Conservation (phyloP, 2,888 invertebrate species). For the Volucella inanis region DNA sequence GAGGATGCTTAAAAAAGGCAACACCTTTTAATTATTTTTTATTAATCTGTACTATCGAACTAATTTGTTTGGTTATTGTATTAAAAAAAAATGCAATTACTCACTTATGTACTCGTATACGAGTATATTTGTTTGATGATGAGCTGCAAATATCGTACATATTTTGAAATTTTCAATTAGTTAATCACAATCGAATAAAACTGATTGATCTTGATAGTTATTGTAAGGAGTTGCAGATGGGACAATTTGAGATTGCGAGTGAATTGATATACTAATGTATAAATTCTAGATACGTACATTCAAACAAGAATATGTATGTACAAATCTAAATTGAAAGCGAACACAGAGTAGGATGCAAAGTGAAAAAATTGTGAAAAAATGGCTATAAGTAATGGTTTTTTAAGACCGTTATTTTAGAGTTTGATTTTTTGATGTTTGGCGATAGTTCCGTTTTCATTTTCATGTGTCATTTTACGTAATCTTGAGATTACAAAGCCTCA, state of each 20-base stretch:
- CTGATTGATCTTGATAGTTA: not conserved
- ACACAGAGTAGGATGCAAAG: constrained; percentile 16
- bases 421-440: not conserved
- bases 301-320: not conserved
- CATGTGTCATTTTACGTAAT: constrained; percentile 47
- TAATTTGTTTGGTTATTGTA: not conserved
- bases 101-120: not conserved
- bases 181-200: constrained; percentile 5
- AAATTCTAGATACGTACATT: not conserved
- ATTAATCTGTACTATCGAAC: no score
- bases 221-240: constrained; percentile 18
- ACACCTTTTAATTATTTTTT: no score
- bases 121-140: not conserved
- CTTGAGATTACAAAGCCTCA: constrained; percentile 1
- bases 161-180: not conserved
- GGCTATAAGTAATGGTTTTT: constrained; percentile 26
- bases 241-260: constrained; percentile 37
- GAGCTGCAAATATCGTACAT: no score
- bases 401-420: constrained; percentile 16
- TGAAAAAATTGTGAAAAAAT: constrained; percentile 36
- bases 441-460: constrained; percentile 40
- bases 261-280: constrained; percentile 24
- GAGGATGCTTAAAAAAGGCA: not conserved
- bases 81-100: constrained; percentile 3
- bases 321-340: constrained; percentile 8